A percentile compares a stretch with the other conserved stretches of the same genome.
These are phyloP conservation scores for Heterotilapia buettikoferi DNA, from an alignment of 2,113 vertebrate genomes.

Conservation along the genomic window DNA sequence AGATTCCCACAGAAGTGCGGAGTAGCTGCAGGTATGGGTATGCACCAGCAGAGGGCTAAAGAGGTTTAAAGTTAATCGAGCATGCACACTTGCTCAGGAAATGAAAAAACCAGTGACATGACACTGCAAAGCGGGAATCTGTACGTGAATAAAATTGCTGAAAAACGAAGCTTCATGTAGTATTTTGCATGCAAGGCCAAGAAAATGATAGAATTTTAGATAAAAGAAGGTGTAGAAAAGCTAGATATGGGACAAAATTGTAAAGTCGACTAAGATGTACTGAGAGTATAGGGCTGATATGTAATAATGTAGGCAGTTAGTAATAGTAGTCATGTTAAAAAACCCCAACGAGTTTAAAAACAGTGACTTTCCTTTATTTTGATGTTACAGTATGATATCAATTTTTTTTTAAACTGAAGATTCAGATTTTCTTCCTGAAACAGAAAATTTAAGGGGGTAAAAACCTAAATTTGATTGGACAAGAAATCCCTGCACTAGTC, in stretches of 20 bases:
- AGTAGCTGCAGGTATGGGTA: background rate
- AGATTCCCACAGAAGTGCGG: background rate
- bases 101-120: background rate
- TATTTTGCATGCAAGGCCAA: background rate
- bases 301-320: background rate
- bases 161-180: background rate
- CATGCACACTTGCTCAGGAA: background rate
- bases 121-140: background rate
- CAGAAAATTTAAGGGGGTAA: background rate
- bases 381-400: background rate
- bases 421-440: background rate
- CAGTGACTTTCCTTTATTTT: background rate
- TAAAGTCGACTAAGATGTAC: background rate
- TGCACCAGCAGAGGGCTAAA: conserved; percentile 50
- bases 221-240: background rate
- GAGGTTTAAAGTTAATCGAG: background rate
- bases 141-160: background rate
- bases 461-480: background rate
- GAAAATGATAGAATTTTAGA: background rate
- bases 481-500: background rate
- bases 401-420: background rate
- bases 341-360: background rate
- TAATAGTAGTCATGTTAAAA: background rate
- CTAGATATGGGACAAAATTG: background rate
- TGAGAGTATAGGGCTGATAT: background rate